Percentiles rank a stretch among this genome's conserved stretches.
These are phyloP conservation scores for Mystacides longicornis DNA, from an alignment of 2,888 invertebrate genomes.

Conservation along the genomic window DNA sequence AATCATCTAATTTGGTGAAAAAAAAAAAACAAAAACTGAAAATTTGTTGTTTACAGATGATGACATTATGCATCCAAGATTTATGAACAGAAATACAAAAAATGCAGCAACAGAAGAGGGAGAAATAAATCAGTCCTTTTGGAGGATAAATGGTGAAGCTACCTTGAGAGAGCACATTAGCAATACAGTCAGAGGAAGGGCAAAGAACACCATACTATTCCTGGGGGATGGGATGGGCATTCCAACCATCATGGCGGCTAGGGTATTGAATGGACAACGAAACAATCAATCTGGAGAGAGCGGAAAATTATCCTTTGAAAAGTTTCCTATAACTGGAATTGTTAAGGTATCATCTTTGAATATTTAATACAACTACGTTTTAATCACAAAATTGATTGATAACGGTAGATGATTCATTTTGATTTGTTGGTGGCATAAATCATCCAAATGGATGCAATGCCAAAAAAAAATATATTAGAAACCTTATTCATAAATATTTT, in stretches of 20 bases:
- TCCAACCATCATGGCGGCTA: slow-evolving; percentile 64
- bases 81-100: background rate
- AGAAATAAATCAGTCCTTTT: background rate
- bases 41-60: slow-evolving; percentile 3
- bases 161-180: background rate
- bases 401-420: too few species aligned
- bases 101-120: background rate
- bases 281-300: slow-evolving; percentile 54
- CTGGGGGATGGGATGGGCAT: slow-evolving; percentile 77
- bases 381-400: background rate
- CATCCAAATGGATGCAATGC: too few species aligned
- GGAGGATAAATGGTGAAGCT: background rate
- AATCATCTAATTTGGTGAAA: too few species aligned
- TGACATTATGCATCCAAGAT: background rate
- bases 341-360: slow-evolving; percentile 50
- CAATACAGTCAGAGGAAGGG: slow-evolving; percentile 28
- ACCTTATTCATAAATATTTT: slow-evolving; percentile 24
- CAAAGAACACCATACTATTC: slow-evolving; percentile 66
- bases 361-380: background rate
- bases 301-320: slow-evolving; percentile 56
- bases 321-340: slow-evolving; percentile 58
- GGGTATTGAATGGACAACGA: slow-evolving; percentile 60
- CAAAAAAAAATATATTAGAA: too few species aligned
- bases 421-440: too few species aligned
- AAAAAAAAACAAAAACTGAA: too few species aligned